Percentiles rank a stretch among this genome's conserved stretches.
These are phyloP conservation scores for Alca torda DNA, from an alignment of 2,797 vertebrate genomes.

Conservation along the genomic window DNA sequence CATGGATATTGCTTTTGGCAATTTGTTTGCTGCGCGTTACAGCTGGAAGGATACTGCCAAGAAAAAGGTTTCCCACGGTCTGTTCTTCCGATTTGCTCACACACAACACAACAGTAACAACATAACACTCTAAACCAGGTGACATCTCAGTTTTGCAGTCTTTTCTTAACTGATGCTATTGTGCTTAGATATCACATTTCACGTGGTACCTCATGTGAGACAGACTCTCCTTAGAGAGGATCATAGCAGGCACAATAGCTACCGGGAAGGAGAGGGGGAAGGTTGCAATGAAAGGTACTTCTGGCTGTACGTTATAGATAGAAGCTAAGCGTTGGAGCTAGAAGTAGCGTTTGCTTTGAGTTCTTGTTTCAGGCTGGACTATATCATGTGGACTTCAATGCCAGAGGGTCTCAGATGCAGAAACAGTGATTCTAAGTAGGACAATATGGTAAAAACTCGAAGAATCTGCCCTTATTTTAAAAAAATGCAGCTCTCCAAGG, in stretches of 20 bases:
- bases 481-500: not conserved
- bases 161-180: not conserved
- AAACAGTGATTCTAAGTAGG: not conserved
- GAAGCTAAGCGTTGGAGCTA: not conserved
- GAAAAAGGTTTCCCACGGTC: conserved; percentile 1
- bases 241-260: not conserved
- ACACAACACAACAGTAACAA: not conserved
- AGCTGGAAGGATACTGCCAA: not conserved
- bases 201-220: not conserved
- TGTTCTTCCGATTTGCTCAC: not conserved
- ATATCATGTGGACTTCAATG: fast-evolving
- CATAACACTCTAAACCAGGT: not conserved
- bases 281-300: not conserved
- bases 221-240: not conserved
- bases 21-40: not conserved
- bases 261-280: not conserved
- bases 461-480: not conserved
- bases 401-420: not conserved
- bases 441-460: not conserved
- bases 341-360: not conserved
- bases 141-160: not conserved
- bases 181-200: not conserved
- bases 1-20: not conserved
- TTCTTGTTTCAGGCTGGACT: not conserved
- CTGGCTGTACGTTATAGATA: not conserved